These are phyloP conservation scores for Pocillopora meandrina DNA, from an alignment of 92 coral and sea anemone genomes.

Conservation along the genomic window DNA sequence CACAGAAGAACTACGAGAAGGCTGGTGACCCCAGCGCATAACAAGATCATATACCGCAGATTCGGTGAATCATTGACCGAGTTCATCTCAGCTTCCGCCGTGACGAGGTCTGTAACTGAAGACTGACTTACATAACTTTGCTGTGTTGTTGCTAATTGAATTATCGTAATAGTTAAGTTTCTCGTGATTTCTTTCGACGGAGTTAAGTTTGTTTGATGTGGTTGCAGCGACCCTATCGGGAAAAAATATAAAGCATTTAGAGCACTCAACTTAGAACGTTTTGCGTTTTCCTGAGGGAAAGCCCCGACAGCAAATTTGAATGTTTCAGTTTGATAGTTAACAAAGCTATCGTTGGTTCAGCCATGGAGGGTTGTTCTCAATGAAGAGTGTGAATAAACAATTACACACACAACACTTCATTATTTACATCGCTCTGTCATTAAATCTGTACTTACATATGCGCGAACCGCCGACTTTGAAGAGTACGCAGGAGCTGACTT, in stretches of 20 bases:
- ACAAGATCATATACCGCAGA: neutral
- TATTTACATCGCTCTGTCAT: too few species aligned
- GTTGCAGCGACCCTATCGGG: constrained; percentile 4
- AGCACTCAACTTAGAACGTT: neutral
- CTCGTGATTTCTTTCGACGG: neutral
- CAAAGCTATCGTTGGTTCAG: too few species aligned
- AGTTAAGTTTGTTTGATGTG: constrained; percentile 30
- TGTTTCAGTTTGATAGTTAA: too few species aligned
- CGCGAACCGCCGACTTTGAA: constrained; percentile 28
- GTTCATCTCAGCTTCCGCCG: neutral
- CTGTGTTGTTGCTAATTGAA: neutral
- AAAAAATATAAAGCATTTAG: neutral
- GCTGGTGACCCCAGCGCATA: neutral
- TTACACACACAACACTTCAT: too few species aligned
- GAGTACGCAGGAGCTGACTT: constrained; percentile 17
- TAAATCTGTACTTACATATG: constrained; percentile 11
- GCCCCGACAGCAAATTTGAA: too few species aligned
- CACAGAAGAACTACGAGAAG: too few species aligned
- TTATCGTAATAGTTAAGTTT: neutral
- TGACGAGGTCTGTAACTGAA: neutral
- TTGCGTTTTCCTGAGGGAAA: too few species aligned
- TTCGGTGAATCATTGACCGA: neutral
- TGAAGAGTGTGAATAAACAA: too few species aligned
- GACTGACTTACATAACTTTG: neutral
- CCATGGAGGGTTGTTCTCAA: too few species aligned